A percentile compares a stretch with the other conserved stretches of the same genome.
phyloP scores from a whole-genome alignment of 2,797 vertebrate species.

The Etheostoma nigrum region DNA sequence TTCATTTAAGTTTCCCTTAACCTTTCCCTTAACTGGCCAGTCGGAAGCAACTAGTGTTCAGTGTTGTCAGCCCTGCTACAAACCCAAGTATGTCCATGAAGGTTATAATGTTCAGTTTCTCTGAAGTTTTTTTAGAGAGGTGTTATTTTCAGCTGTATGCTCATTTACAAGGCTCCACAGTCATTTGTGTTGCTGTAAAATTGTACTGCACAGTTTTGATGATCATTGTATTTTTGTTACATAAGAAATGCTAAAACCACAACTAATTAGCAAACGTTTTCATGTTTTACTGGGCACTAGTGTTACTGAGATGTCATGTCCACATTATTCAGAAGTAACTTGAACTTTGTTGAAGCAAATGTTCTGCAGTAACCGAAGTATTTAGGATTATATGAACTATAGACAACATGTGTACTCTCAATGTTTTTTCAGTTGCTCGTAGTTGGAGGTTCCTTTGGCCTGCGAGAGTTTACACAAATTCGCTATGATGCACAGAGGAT shows the following conservation, averaged over 20 bases:
- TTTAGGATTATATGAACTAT: not conserved
- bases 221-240: no score
- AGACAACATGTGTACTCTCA: not conserved
- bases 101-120: not conserved
- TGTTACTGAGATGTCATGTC: not conserved
- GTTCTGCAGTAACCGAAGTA: not conserved
- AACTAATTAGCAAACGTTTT: not conserved
- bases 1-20: no score
- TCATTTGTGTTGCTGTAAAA: not conserved
- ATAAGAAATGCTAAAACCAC: not conserved
- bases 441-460: slow-evolving; percentile 94
- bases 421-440: slow-evolving; percentile 88
- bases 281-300: not conserved
- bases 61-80: no score
- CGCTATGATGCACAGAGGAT: slow-evolving; percentile 92
- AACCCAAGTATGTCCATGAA: not conserved
- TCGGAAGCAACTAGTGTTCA: no score
- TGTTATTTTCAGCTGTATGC: not conserved
- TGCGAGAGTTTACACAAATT: slow-evolving; percentile 94
- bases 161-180: not conserved
- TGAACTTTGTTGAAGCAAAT: not conserved
- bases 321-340: not conserved
- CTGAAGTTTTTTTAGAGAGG: not conserved
- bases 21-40: no score
- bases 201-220: not conserved